Evolutionary conservation across 1,140 invertebrate genomes (phyloP), one percentile per base, ranked within the genome.

Genomic region (Octopus bimaculoides): DNA sequence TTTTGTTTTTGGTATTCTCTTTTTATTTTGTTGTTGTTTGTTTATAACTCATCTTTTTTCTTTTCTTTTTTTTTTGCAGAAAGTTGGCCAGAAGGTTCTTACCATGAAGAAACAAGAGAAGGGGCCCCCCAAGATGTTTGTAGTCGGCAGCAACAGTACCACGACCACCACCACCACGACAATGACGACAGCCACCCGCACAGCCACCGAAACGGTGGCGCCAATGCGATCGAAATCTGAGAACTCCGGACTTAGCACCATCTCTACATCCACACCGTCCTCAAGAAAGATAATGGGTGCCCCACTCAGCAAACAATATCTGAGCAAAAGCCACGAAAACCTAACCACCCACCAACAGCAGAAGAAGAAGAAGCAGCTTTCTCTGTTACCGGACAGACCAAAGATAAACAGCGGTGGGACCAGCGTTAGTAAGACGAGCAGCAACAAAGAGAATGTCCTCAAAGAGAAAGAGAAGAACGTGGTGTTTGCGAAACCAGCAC

Each of bases 281-380:
- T 41, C 26, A 41, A 74, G 80, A 10, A 82, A 84, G n/a, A 78
- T 80, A 61, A 26, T 81, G 12, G 75, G 77, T 26, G 79, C 85
- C 10, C 84, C 84, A 54, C 77, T 84, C 4, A 80, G 83, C 54
- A 83, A 82, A 54, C 8, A 66, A 41, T 89, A 87, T 54, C 81
- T 90, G n/a, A 90, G 89, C 79, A 89, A 89, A 83, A 90, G 89
- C 80, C 88, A 90, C 77, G 89, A 90, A 75, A 90, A 87, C 78
- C 84, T 90, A 10, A 84, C 85, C 5, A 86, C 85, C 78, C 81
- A 83, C 53, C 85, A 86, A 41, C 26, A 41, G 26, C 26, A 41
- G 26, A 41, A 41, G 26, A 41, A 41, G 55, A 85, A 84, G 75
- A 86, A 83, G 78, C 87, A 86, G 77, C 80, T 83, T n/a, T 76